Evolutionary conservation across 2,888 invertebrate species (phyloP).

Genomic region (Resseliella maxima): DNA sequence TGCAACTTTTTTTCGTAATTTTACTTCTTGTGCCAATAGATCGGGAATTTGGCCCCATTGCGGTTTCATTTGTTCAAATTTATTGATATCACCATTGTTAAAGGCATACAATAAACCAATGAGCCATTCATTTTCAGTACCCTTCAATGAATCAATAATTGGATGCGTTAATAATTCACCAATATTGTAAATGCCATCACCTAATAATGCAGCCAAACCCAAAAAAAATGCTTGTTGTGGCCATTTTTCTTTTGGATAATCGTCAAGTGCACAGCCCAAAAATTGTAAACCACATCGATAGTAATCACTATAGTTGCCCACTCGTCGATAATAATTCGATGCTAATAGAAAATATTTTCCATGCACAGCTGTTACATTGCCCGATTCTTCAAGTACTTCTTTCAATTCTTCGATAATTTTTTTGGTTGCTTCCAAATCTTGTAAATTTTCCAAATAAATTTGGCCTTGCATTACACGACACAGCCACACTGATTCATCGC

Average conservation of each 20-base stretch:
- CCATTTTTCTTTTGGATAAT: slow-evolving; percentile 75
- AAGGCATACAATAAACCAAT: slow-evolving; percentile 87
- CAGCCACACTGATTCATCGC: slow-evolving; percentile 88
- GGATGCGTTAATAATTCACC: slow-evolving; percentile 97
- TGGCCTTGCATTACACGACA: slow-evolving; percentile 88
- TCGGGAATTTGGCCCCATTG: slow-evolving; percentile 86
- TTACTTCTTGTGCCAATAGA: slow-evolving; percentile 81
- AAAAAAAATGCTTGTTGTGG: slow-evolving; percentile 88
- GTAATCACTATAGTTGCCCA: slow-evolving; percentile 92
- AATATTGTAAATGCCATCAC: slow-evolving; percentile 95
- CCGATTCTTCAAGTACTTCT: slow-evolving; percentile 85
- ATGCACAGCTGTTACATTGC: slow-evolving; percentile 93
- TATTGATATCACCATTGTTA: slow-evolving; percentile 83
- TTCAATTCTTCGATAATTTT: slow-evolving; percentile 89
- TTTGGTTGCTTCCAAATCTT: slow-evolving; percentile 82
- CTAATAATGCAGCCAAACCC: slow-evolving; percentile 92
- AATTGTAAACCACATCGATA: slow-evolving; percentile 93
- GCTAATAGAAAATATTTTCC: slow-evolving; percentile 93
- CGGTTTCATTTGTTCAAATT: slow-evolving; percentile 77
- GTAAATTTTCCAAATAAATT: slow-evolving; percentile 80
- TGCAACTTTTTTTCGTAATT: slow-evolving; percentile 91
- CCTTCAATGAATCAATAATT: slow-evolving; percentile 85
- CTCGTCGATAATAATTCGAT: slow-evolving; percentile 86
- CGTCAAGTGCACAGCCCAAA: slow-evolving; percentile 79
- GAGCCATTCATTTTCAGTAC: slow-evolving; percentile 88